Base-by-base conservation (phyloP, 2,888 invertebrate genomes). In the Leptinotarsa rubiginosa region DNA sequence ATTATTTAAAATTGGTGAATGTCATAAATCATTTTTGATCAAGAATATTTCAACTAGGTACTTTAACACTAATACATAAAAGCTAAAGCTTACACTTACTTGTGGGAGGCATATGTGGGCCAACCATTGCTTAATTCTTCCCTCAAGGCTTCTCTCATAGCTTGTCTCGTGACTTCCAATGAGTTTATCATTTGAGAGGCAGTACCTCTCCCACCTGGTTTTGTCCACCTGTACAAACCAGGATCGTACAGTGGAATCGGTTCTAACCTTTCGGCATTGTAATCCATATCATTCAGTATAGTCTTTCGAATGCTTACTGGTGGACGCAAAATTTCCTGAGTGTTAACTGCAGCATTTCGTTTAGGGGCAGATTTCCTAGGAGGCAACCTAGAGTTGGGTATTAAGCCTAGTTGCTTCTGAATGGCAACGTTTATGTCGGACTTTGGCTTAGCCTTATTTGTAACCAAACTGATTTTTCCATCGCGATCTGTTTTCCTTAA, bases 381-480 rank as follows among this genome's bases (percentile, higher is more conserved):
- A 18, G 78, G 73, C 47, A 72, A 50, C 47, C 74, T 74, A 15
- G 79, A 72, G 4, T 81, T 67, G 16, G 78, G 69, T 18, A 85
- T 73, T 68, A 87, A 79, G 13, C 88, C 88, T 52, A 88, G 79
- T 75, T 88, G 86, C 73, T 87, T 86, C 72, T 87, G 84, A 65
- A 88, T 86, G 15, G 87, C 86, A 56, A 84, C 71, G 74, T 87
- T 87, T 47, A 88, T 86, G 74, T 85, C 84, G 12, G 80, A 79
- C 52, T 81, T 80, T 47, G 83, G 80, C 67, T 85, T 84, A 16
- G 83, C 78, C 82, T 90, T 88, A 79, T 89, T 89, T n/a, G 90
- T 88, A 0, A 88, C 84, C 56, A 91, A 81, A n/a, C 88, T 86
- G n/a, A 91, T 88, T 79, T 89, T 88, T 41, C 90, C 90, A 84